Evolutionary conservation across 2,888 invertebrate species (phyloP), one percentile per base, ranked within the genome.

Genomic region (Melanargia galathea): DNA sequence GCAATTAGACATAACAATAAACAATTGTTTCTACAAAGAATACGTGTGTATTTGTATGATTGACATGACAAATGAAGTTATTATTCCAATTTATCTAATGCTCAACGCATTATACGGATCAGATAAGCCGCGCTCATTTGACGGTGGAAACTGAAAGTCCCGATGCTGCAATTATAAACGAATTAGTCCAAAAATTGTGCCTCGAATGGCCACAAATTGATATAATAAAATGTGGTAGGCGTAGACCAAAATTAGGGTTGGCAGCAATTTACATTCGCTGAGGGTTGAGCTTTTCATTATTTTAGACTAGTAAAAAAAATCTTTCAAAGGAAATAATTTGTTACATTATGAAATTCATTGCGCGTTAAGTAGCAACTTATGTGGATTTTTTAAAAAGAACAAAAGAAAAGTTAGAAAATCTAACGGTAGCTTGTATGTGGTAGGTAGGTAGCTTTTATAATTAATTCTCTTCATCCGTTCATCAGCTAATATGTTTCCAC

Each of bases 141-240:
- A 77, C 76, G 70, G 72, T 78, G 77, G 80, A 77, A 76, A 75
- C 75, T 75, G 78, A 77, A 79, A 80, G 76, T 79, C 79, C 78
- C 82, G 78, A 84, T 88, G 83, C 86, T 80, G 84, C 87, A 87
- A 91, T 91, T 90, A 91, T 90, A 90, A 90, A 88, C 83, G 82
- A 85, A 91, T 91, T 91, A 91, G 84, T 74, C 83, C 82, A 86
- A 90, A 83, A 90, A 87, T 82, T 81, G 82, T 83, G 85, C 84
- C 84, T 87, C 81, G 84, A 90, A 91, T 91, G 88, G 85, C 79
- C 89, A 83, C 86, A 90, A 90, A 91, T 91, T 90, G 90, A 90
- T 90, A 90, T 90, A 90, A 91, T 91, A 90, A 91, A 90, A 90
- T 83, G 83, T 83, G 80, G 84, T 76, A 76, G 73, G 63, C 60